Evolutionary conservation across 1,140 invertebrate genomes (phyloP), one percentile per base, ranked within the genome.

Genomic region (Conus betulinus): DNA sequence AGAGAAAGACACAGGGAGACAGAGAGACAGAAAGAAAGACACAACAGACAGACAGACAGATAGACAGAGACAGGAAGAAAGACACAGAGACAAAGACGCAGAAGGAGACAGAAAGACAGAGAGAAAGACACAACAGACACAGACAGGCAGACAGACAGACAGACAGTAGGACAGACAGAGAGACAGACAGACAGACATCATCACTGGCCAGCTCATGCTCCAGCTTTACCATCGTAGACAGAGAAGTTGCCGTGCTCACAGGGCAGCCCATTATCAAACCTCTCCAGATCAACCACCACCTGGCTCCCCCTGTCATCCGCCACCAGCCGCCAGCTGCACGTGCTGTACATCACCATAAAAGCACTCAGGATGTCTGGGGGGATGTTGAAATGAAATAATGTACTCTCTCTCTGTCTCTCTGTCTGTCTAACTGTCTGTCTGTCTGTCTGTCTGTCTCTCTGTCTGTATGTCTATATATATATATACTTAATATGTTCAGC

Each of bases 271-370:
- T 25, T 39, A 6, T 60, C 57, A 39, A 67, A 85, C 25, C 20
- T 85, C 1, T 85, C 84, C 8, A 85, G 67, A 63, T 85, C 84
- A 52, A 85, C 25, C 6, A 85, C 84, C 63, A 85, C 84, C 23
- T 76, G 63, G 20, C 13, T 25, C 10, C n/a, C 74, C 15, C 51
- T 8, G 84, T 85, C 84, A 76, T 85, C 84, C 0, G 67, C 63
- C 27, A 85, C 84, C 6, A 85, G 27, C 11, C 84, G 84, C 84
- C 84, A 85, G 39, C 84, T 85, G 67, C 84, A 85, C 63, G 67
- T 76, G 84, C 84, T 85, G 63, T 53, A 39, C 0, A 39, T 39
- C 39, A 39, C 39, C 39, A 3, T 39, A 39, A 39, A 39, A 39
- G 39, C 39, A 39, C 39, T 39, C 39, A 39, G 0, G 39, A 39